These are phyloP conservation scores for Oopsacas minuta DNA, from an alignment of 37 sponge, comb jelly and placozoan genomes.

Conservation along the genomic window DNA sequence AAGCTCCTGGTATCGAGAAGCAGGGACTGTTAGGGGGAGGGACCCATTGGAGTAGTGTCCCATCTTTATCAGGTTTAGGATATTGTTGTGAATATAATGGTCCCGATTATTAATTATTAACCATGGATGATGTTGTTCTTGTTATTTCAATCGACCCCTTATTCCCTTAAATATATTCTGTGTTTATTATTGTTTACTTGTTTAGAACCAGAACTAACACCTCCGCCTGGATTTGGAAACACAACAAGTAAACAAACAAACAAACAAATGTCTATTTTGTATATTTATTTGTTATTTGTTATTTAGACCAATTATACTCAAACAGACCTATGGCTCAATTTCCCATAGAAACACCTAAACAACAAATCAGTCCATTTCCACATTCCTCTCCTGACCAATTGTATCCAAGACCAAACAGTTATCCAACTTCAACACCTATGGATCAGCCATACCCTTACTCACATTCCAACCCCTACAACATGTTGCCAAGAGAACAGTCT, in stretches of 20 bases:
- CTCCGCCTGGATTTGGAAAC: background rate
- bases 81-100: too few species aligned
- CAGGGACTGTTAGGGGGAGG: background rate
- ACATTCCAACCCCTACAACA: background rate
- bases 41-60: background rate
- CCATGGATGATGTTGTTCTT: too few species aligned
- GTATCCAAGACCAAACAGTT: background rate
- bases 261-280: background rate
- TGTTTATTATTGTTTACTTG: background rate
- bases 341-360: background rate
- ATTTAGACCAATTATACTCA: background rate
- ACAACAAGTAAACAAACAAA: background rate
- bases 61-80: background rate
- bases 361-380: background rate
- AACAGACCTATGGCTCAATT: background rate
- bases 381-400: background rate
- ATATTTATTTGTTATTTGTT: background rate
- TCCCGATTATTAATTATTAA: too few species aligned
- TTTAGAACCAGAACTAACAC: background rate
- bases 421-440: background rate
- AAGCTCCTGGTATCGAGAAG: too few species aligned
- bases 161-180: background rate
- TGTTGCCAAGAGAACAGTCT: constrained; percentile 10
- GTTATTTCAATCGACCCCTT: too few species aligned
- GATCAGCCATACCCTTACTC: background rate